Percentiles rank a stretch among this genome's conserved stretches.
Conservation (phyloP, 2,797 vertebrate species). For the Phoebastria nigripes region DNA sequence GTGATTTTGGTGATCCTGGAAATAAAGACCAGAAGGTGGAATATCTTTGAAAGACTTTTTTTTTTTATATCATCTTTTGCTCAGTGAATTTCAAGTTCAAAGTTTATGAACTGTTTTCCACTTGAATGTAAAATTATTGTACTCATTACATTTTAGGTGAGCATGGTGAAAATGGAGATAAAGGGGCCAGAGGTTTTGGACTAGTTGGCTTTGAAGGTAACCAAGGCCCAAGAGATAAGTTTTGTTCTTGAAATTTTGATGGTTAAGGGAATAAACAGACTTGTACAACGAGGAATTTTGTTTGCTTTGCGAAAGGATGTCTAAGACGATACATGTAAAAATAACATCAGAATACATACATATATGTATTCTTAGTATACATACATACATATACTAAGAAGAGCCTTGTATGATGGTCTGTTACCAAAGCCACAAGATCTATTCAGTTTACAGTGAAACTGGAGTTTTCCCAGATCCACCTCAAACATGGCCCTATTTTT, state of each 20-base stretch:
- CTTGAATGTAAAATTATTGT: neutral
- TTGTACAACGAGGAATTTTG: neutral
- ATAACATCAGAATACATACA: neutral
- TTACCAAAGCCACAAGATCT: neutral
- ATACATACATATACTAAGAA: neutral
- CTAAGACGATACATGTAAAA: neutral
- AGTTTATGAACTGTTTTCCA: neutral
- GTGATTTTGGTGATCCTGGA: constrained; percentile 77
- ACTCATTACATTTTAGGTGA: constrained; percentile 63
- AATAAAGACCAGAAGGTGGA: constrained; percentile 75
- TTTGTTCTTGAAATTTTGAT: neutral
- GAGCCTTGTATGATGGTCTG: neutral
- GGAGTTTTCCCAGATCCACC: neutral
- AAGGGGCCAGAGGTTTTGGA: constrained; percentile 75
- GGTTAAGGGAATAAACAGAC: neutral
- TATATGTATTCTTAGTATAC: neutral
- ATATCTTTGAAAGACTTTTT: neutral
- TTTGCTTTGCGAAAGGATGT: neutral
- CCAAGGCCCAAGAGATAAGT: constrained; percentile 74
- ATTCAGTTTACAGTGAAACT: neutral
- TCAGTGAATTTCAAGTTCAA: neutral
- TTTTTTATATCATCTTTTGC: neutral
- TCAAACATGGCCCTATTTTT: neutral
- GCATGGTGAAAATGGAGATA: constrained; percentile 77
- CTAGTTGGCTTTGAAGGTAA: constrained; percentile 75